A percentile compares a stretch with the other conserved stretches of the same genome.
These are phyloP conservation scores for Callospermophilus lateralis DNA, from an alignment of 2,113 vertebrate genomes.

Conservation along the genomic window DNA sequence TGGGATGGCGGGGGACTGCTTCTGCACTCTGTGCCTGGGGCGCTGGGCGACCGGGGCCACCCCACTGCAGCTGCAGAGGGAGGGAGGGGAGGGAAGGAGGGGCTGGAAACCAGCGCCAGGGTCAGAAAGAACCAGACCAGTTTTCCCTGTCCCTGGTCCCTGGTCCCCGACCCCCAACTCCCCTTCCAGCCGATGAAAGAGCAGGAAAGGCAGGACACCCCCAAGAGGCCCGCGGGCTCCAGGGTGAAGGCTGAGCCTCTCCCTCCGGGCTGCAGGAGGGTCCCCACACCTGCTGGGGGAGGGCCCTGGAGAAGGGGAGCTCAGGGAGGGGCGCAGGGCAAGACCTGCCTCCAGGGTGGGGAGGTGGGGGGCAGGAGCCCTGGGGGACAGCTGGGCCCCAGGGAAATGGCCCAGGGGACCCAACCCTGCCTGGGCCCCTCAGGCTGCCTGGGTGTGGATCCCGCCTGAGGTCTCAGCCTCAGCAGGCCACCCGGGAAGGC, in stretches of 20 bases:
- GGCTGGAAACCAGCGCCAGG: background rate
- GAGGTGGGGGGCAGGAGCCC: background rate
- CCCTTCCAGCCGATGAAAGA: background rate
- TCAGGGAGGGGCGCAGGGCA: no score
- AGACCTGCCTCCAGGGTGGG: background rate
- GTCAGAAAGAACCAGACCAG: background rate
- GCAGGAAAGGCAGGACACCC: background rate
- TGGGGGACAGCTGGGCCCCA: background rate
- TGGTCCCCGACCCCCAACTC: accelerated
- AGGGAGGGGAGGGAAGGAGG: background rate
- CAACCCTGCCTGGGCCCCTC: background rate
- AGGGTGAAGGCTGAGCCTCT: background rate
- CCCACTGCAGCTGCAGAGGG: background rate
- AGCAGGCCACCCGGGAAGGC: accelerated
- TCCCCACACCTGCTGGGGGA: no score
- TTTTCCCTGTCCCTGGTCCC: background rate
- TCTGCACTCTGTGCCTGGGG: accelerated
- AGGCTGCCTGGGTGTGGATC: background rate
- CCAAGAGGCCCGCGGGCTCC: background rate
- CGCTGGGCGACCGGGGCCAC: background rate
- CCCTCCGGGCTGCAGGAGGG: background rate
- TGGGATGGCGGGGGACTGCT: background rate
- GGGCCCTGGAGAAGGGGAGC: background rate
- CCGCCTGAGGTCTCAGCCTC: background rate
- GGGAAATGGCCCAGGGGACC: background rate